Evolutionary conservation across 2,797 vertebrate genomes (phyloP), one percentile per base, ranked within the genome.

Genomic region (Phoxinus dragarum): DNA sequence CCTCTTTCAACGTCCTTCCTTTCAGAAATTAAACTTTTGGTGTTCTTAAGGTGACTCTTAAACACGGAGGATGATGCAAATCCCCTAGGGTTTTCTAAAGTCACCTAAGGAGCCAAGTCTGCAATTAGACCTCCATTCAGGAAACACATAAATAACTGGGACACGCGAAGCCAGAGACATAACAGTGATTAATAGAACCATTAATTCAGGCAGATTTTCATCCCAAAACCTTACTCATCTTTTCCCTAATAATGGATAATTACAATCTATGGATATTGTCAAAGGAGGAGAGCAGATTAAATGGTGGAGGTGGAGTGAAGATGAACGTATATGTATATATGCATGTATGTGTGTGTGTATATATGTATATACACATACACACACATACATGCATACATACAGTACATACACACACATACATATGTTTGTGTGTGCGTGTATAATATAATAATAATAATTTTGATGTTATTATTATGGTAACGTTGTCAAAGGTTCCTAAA

Each of bases 151-250:
- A 91, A 90, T 91, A 89, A 89, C 78, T n/a, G 49, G 56, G 78
- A 86, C 71, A 67, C 67, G 80, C 12, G 86, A 87, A 90, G 86
- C 88, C 88, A 75, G 44, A 88, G 87, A 88, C 88, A 89, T 91
- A 88, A 90, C 67, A 81, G 84, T 89, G 89, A 91, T 89, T 89
- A 89, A 91, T 91, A 86, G 76, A 84, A 82, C 84, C 89, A 89
- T 91, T 91, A 87, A 90, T 90, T 88, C 84, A 87, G 54, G 85
- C 85, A 78, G 74, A 89, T 85, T 91, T 88, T 89, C 84, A 86
- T 89, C 87, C 86, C 87, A 88, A 91, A 91, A 89, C 87, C 90
- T 89, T 90, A 88, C 89, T 91, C 88, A 90, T 90, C 90, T 86
- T 88, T 89, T 84, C 68, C 84, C 84, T 87, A 86, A 90, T 89